Base-by-base conservation (phyloP, 1,140 invertebrate species). In the Drosophila ficusphila region DNA sequence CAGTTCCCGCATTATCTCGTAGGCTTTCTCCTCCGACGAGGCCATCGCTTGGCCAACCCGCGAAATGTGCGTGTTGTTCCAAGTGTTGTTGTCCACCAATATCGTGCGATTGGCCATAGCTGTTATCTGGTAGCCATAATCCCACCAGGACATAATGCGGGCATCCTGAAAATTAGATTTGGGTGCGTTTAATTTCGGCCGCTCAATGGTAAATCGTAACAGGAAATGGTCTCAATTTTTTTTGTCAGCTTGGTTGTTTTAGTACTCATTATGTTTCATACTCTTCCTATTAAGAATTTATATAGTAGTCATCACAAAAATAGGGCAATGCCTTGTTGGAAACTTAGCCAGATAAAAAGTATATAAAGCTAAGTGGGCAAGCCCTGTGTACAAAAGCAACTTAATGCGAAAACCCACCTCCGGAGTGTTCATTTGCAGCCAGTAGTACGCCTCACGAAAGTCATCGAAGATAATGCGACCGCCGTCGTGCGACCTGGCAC, bases 111-210 rank as follows among this genome's bases (percentile, higher is more conserved):
- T 99, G 3, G 98, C 98, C 98, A 99, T 99, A 9, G 98, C 98
- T 16, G 98, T 99, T 92, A 99, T 99, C 92, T 99, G 98, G 92
- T 99, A 99, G 4, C 98, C 98, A 92, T 99, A 99, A 95, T 99
- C 98, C 98, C 98, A 99, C 98, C 98, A 99, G 1, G 97, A 99
- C 98, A 99, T 99, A 33, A 99, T 95, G 92, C 97, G 97, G 3
- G 98, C 96, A 93, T 99, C 95, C 95, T 97, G 18, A 19, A 47
- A 61, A 6, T 27, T 1, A 7, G 0, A 14, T 7, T 12, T 0
- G 36, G 9, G 7, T 4, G 7, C 0, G 7, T 0, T 2, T 71
- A 23, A 34, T 27, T 21, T 2, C 0, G 3, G 18, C 0, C 2
- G 2, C 6, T 31, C 1, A 14, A 14, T 1, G 16, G 4, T 2